phyloP scores from a whole-genome alignment of 1,140 invertebrate genomes.

The Hyposmocoma kahamanoa region DNA sequence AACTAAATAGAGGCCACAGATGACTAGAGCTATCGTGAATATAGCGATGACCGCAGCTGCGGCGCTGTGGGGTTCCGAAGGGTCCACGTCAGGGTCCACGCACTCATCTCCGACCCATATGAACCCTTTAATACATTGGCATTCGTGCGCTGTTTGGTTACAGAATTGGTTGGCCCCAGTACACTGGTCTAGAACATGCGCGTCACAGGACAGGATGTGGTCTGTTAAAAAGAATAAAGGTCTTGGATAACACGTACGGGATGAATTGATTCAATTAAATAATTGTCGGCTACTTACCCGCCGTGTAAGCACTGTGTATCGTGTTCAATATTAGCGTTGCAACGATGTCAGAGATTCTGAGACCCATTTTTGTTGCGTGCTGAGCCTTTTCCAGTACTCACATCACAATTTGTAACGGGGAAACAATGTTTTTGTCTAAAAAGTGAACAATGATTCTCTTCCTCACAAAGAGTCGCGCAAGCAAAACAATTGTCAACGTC shows the following conservation, averaged over 20 bases:
- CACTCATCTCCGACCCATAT: constrained; percentile 36
- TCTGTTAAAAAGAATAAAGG: constrained; percentile 66
- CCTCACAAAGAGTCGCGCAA: constrained; percentile 22
- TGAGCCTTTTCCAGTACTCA: constrained; percentile 22
- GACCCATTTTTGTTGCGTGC: constrained; percentile 32
- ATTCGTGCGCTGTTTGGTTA: constrained; percentile 28
- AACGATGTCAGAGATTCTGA: constrained; percentile 40
- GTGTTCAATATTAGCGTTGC: constrained; percentile 41
- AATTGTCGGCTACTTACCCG: constrained; percentile 62
- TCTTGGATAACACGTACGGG: constrained; percentile 44
- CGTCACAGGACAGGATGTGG: constrained; percentile 62
- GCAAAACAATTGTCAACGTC: constrained; percentile 38
- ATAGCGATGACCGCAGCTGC: constrained; percentile 49
- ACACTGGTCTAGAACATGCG: constrained; percentile 30
- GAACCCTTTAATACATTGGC: constrained; percentile 45
- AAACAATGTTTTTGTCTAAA: constrained; percentile 30
- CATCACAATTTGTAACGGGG: constrained; percentile 44
- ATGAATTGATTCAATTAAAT: constrained; percentile 71
- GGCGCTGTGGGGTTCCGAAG: constrained; percentile 24
- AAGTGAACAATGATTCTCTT: constrained; percentile 22
- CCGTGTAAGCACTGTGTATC: constrained; percentile 42
- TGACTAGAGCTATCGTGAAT: constrained; percentile 55
- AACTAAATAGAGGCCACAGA: constrained; percentile 55
- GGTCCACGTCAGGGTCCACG: constrained; percentile 18
- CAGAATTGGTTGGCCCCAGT: constrained; percentile 43